These are phyloP conservation scores for Hypomesus transpacificus DNA, from an alignment of 2,113 vertebrate species.

Conservation along the genomic window DNA sequence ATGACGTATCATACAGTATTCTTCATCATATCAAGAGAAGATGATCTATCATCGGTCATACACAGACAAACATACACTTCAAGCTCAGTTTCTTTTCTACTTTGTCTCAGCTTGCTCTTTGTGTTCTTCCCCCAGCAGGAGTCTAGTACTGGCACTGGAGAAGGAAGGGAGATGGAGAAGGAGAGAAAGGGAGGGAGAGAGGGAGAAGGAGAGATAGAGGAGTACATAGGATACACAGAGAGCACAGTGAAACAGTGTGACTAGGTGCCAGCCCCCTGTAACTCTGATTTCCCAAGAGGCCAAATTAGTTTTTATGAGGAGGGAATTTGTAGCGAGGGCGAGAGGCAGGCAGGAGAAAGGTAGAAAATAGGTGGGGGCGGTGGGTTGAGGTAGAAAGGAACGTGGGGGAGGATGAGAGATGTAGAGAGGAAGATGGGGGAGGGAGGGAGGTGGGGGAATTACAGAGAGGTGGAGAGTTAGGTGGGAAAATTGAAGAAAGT, in stretches of 20 bases:
- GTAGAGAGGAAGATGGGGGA: background rate
- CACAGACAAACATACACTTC: too few relatives aligned
- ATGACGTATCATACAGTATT: too few relatives aligned
- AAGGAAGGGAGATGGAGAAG: background rate
- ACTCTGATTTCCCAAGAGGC: conserved; percentile 53
- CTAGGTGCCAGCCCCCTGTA: conserved; percentile 43
- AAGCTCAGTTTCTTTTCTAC: too few relatives aligned
- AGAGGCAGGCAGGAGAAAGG: too few relatives aligned
- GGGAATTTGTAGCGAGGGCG: conserved; percentile 8
- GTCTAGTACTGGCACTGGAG: too few relatives aligned
- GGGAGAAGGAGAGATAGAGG: background rate
- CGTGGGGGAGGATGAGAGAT: too few relatives aligned
- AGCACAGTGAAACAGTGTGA: conserved; percentile 48
- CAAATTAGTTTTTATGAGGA: conserved; percentile 61
- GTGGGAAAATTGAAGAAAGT: conserved; percentile 4
- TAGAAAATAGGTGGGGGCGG: too few relatives aligned
- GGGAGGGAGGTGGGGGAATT: conserved; percentile 26
- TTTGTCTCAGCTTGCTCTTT: too few relatives aligned
- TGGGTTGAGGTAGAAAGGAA: too few relatives aligned
- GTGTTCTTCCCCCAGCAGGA: too few relatives aligned
- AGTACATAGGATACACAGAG: conserved; percentile 24
- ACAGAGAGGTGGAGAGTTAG: conserved; percentile 28
- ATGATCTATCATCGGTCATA: too few relatives aligned
- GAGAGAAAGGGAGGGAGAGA: background rate
- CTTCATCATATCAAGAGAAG: too few relatives aligned